A percentile compares a stretch with the other conserved stretches of the same genome.
These are phyloP conservation scores for Baronia brevicornis DNA, from an alignment of 2,888 invertebrate species.

Conservation along the genomic window DNA sequence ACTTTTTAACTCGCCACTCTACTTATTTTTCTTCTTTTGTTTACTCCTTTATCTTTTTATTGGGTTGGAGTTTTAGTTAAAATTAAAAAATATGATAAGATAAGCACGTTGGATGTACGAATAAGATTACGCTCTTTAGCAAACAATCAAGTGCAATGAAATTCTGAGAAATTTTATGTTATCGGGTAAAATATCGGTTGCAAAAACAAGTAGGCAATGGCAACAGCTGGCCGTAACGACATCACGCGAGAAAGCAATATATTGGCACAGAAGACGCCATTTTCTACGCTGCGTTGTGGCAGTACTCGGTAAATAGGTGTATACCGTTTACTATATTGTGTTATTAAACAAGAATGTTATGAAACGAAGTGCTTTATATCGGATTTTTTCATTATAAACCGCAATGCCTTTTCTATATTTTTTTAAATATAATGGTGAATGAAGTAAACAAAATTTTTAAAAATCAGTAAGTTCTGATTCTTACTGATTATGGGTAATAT, in stretches of 20 bases:
- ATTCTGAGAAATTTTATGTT: conserved; percentile 50
- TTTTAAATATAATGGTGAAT: too few relatives aligned
- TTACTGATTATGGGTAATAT: too few relatives aligned
- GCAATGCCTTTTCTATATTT: background rate
- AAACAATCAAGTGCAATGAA: conserved; percentile 36
- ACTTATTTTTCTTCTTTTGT: too few relatives aligned
- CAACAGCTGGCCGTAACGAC: conserved; percentile 68
- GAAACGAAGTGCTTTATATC: conserved; percentile 11
- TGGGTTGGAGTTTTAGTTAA: too few relatives aligned
- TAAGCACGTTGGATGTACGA: too few relatives aligned
- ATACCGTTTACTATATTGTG: conserved; percentile 8
- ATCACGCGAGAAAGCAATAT: conserved; percentile 71
- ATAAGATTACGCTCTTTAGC: too few relatives aligned
- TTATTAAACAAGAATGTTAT: conserved; percentile 13
- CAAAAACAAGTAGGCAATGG: conserved; percentile 56
- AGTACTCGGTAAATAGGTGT: conserved; percentile 13
- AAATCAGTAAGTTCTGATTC: too few relatives aligned
- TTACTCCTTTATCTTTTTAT: too few relatives aligned
- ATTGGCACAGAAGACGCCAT: conserved; percentile 64
- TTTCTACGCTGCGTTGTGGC: conserved; percentile 40
- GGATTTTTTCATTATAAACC: conserved; percentile 3
- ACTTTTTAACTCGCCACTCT: too few relatives aligned
- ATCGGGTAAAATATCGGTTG: conserved; percentile 46
- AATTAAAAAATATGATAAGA: too few relatives aligned
- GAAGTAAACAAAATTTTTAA: too few relatives aligned